Evolutionary conservation across 2,888 invertebrate genomes (phyloP).

Genomic region (Oxyscelio sp.): DNA sequence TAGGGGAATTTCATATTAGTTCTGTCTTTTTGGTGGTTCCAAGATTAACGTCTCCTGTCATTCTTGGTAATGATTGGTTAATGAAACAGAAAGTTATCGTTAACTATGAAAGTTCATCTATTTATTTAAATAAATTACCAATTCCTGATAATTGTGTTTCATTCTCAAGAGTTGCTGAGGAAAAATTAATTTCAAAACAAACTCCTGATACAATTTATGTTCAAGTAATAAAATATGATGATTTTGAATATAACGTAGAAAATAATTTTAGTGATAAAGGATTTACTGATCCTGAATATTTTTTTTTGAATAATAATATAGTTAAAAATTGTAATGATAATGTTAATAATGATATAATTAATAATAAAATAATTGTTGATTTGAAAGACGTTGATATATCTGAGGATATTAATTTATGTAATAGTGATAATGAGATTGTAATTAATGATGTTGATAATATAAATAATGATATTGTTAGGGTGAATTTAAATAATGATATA

Average conservation of each 20-base stretch:
- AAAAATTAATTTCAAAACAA: neutral
- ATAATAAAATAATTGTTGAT: too few species aligned
- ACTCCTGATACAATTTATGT: conserved; percentile 5
- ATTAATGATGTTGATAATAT: too few species aligned
- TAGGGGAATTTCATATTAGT: conserved; percentile 7
- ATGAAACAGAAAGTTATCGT: neutral
- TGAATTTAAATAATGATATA: neutral
- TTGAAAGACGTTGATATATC: too few species aligned
- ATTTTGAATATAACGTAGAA: neutral
- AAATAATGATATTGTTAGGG: neutral
- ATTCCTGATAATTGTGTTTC: neutral
- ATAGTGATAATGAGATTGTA: neutral
- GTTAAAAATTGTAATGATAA: neutral
- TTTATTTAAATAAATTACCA: neutral
- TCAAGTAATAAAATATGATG: conserved; percentile 16
- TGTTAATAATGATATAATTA: too few species aligned
- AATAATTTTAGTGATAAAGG: too few species aligned
- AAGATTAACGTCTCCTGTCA: neutral
- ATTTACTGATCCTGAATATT: too few species aligned
- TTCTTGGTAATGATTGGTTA: conserved; percentile 13
- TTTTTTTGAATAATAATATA: too few species aligned
- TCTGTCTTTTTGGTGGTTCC: conserved; percentile 7
- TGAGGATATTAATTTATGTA: too few species aligned
- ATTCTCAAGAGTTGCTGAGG: neutral
- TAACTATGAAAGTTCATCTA: neutral